Evolutionary conservation across 2,113 vertebrate genomes (phyloP).

Genomic region (Etia nguti): DNA sequence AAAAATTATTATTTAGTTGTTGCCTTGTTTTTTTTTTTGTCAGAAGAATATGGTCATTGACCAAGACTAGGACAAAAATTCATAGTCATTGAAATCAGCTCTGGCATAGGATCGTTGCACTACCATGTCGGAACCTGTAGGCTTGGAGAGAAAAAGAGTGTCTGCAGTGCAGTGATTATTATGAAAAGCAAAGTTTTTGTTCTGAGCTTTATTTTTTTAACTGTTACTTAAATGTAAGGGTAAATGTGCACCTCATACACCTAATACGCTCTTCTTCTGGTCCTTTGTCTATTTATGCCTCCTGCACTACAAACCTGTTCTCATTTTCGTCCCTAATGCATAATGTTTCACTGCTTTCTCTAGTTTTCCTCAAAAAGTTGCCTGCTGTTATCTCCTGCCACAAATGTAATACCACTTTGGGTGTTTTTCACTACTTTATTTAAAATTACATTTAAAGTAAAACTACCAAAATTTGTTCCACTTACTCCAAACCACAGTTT

Average conservation of each 20-base stretch:
- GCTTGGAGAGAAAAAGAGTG: neutral
- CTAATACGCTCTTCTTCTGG: neutral
- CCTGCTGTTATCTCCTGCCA: neutral
- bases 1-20: neutral
- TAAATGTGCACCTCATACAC: neutral
- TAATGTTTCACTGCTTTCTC: neutral
- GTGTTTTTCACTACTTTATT: neutral
- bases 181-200: neutral
- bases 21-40: neutral
- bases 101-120: rapidly evolving
- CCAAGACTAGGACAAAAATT: neutral
- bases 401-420: neutral
- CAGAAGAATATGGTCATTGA: neutral
- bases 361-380: neutral
- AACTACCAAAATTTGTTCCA: neutral
- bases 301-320: neutral
- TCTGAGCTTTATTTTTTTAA: neutral
- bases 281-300: neutral
- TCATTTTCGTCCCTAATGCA: neutral
- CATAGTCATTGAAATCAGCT: neutral
- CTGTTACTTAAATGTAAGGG: neutral
- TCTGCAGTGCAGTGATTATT: neutral
- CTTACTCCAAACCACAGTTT: neutral
- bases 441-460: neutral
- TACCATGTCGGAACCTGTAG: rapidly evolving